Conservation (phyloP, 1,140 invertebrate species). For the Trypoxylus dichotomus region DNA sequence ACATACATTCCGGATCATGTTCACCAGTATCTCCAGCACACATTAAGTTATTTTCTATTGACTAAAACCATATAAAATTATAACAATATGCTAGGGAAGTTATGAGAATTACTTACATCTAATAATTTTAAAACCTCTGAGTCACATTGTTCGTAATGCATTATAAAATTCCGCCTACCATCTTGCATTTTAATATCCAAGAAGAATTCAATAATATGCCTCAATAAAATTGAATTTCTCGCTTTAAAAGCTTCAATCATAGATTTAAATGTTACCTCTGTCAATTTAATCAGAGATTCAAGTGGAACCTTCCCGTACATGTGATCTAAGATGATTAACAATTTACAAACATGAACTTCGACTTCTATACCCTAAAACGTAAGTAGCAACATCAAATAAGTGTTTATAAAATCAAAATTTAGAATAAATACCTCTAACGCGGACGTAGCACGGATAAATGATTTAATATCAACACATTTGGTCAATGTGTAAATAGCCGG, state of each 20-base stretch:
- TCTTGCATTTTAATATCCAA: conserved; percentile 53
- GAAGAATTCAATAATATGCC: conserved; percentile 62
- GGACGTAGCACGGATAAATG: conserved; percentile 60
- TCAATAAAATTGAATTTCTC: conserved; percentile 55
- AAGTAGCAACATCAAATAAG: not conserved
- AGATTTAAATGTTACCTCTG: conserved; percentile 56
- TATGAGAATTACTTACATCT: conserved; percentile 32
- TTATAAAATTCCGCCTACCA: conserved; percentile 26
- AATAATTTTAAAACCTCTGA: conserved; percentile 28
- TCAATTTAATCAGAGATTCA: conserved; percentile 56
- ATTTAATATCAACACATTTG: conserved; percentile 65
- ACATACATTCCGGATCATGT: conserved; percentile 54
- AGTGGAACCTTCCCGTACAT: conserved; percentile 57
- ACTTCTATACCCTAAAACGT: conserved; percentile 49
- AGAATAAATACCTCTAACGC: conserved; percentile 56
- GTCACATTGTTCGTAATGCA: conserved; percentile 26
- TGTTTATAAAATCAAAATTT: too few relatives aligned
- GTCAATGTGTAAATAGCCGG: conserved; percentile 67
- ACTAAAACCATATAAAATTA: not conserved
- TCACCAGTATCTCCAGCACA: conserved; percentile 35
- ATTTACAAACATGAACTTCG: conserved; percentile 58
- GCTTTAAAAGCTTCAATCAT: conserved; percentile 55
- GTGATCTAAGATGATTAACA: conserved; percentile 61
- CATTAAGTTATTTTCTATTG: conserved; percentile 17
- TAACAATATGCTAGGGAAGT: too few relatives aligned